Base-by-base conservation (phyloP, 1,140 invertebrate genomes). In the Metopolophium dirhodum region DNA sequence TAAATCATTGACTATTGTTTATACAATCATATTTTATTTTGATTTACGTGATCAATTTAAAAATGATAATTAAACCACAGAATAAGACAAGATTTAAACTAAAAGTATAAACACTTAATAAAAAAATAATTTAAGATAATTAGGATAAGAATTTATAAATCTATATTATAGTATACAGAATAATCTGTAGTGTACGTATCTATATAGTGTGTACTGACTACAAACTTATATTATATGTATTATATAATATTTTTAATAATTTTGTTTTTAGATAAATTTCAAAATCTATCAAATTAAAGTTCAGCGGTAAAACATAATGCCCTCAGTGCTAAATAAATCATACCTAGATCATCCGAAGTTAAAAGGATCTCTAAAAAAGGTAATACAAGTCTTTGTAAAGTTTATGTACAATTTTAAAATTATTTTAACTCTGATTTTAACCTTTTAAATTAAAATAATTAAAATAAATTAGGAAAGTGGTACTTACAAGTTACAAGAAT, bases 311-410 rank as follows among this genome's bases (percentile, higher is more conserved):
- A 35, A 88, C 7, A 89, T 57, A 51, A 86, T 89, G 88, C 51
- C 35, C 14, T 20, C 87, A 23, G 22, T 26, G 3, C 6, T 57
- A 57, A 89, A 41, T 41, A 89, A 54, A 57, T 41, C 22, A 54
- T 54, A 37, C 35, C 3, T 9, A 23, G 11, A 89, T 41, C 35
- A 89, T 14, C 9, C 88, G 2, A 89, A 89, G 9, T 89, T 89
- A 89, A 89, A 89, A 37, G 88, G 49, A 57, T 57, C 49, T 26
- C 4, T 57, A 54, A 23, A 54, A 54, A 57, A 89, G 88, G 88
- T 89, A 89, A 57, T 51, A 57, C 37, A 35, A 23, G 8, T 47
- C 3, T n/a, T 86, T 47, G 4, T 18, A 49, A 7, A 18, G 6
- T 77, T n/a, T 77, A 35, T 77, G 3, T n/a, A 77, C n/a, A n/a